Percentiles rank a stretch among this genome's conserved stretches.
These are phyloP conservation scores for Pseudomyrmex gracilis DNA, from an alignment of 1,140 invertebrate species.

Conservation along the genomic window DNA sequence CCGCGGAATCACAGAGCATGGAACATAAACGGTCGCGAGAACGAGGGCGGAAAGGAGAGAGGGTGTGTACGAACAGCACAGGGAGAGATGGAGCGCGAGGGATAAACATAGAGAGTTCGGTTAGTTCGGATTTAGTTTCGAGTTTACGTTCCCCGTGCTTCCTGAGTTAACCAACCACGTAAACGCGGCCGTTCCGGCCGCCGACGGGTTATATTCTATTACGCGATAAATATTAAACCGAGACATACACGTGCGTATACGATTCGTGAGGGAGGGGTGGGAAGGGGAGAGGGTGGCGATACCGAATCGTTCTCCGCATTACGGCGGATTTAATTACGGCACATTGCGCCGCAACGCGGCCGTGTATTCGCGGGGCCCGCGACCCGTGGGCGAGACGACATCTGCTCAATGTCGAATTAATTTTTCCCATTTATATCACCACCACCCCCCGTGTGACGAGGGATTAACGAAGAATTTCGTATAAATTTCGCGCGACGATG, in stretches of 20 bases:
- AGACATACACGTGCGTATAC: constrained; percentile 53
- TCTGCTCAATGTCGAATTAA: constrained; percentile 46
- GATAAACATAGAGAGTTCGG: constrained; percentile 72
- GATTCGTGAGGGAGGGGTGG: background rate
- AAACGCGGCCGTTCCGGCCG: constrained; percentile 74
- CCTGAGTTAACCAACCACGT: constrained; percentile 81
- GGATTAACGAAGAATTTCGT: background rate
- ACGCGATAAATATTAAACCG: constrained; percentile 81
- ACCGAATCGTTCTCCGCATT: constrained; percentile 42
- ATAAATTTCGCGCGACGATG: constrained; percentile 6
- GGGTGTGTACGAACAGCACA: background rate
- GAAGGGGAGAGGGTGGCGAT: background rate
- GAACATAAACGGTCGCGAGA: constrained; percentile 58
- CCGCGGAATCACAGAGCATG: constrained; percentile 66
- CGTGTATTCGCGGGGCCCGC: background rate
- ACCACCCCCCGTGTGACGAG: too few species aligned
- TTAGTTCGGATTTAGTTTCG: constrained; percentile 81
- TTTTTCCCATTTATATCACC: constrained; percentile 42
- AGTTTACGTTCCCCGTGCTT: constrained; percentile 79
- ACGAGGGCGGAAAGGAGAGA: background rate
- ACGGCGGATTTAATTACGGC: constrained; percentile 68
- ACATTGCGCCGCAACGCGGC: constrained; percentile 45
- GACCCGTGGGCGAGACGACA: constrained; percentile 35
- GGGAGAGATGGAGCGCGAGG: constrained; percentile 16
- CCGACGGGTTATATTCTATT: constrained; percentile 78